Base-by-base conservation (phyloP, 1,140 invertebrate genomes). In the Cotesia vestalis region DNA sequence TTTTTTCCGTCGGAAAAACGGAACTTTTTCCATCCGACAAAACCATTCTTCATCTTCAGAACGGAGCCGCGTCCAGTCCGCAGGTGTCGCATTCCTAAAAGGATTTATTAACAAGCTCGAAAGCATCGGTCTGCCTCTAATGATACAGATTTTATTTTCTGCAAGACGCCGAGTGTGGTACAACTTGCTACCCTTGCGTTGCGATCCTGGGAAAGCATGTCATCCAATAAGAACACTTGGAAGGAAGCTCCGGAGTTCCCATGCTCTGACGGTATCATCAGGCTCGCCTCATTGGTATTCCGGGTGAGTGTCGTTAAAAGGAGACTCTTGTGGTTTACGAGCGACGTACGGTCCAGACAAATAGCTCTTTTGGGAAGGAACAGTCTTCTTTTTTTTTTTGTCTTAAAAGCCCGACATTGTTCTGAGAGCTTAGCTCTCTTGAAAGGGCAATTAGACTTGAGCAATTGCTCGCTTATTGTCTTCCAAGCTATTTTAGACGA, bases 271-370 rank as follows among this genome's bases (percentile, higher is more conserved):
- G 55, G 55, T 59, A 59, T 20, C 55, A 20, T 20, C 55, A 46
- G 40, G 40, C 61, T 60, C 66, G 69, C 76, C 80, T 81, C 79
- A 80, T 82, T 81, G 76, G 71, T 78, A 82, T 82, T 82, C 80
- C 69, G 75, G 57, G 27, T 61, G 74, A 72, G 76, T 80, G 68
- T 61, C 35, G 34, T 36, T 60, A 36, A 53, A 57, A 52, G 68
- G 69, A 76, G 68, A 64, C 73, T 74, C 75, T 77, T 81, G 80
- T 81, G 81, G 80, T 82, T 82, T 81, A 82, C 80, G 78, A 80
- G 75, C 76, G 72, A 71, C 80, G 72, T 78, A 81, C 80, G 78
- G 79, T 79, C 77, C 77, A 74, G 79, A 82, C 80, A 82, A 82
- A 82, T 82, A 81, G 79, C 74, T 69, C 78, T 71, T 76, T 73